phyloP scores from a whole-genome alignment of 2,888 invertebrate genomes.

The Cabera pusaria region DNA sequence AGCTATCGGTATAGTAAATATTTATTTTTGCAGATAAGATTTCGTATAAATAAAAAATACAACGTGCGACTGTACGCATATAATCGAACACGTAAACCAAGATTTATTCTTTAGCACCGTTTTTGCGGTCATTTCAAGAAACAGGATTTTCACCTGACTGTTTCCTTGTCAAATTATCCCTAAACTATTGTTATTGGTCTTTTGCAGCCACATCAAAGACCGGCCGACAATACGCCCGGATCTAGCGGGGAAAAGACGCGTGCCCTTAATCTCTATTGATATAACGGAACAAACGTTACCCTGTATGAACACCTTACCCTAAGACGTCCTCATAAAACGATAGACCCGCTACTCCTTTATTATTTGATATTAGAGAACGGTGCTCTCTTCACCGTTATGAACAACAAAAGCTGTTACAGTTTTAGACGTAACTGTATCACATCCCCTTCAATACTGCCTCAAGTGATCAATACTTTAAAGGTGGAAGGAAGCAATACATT shows the following conservation, averaged over 20 bases:
- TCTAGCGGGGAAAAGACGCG: constrained; percentile 64
- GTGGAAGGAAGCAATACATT: constrained; percentile 82
- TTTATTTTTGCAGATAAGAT: no score
- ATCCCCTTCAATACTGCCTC: constrained; percentile 38
- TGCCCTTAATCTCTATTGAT: constrained; percentile 80
- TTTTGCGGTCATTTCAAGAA: constrained; percentile 49
- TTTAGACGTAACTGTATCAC: constrained; percentile 77
- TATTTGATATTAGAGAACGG: constrained; percentile 61
- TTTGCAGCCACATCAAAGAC: constrained; percentile 76
- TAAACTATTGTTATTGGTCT: constrained; percentile 63
- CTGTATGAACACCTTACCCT: constrained; percentile 72
- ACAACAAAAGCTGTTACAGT: constrained; percentile 76
- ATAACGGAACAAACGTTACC: constrained; percentile 70
- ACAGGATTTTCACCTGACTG: constrained; percentile 67
- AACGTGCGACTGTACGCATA: no score
- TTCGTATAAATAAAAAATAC: no score
- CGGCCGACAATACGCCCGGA: constrained; percentile 63
- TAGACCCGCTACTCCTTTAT: constrained; percentile 66
- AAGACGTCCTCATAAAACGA: constrained; percentile 71
- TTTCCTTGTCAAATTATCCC: constrained; percentile 57
- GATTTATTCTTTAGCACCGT: constrained; percentile 28
- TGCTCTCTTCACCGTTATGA: constrained; percentile 68
- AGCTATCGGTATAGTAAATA: no score
- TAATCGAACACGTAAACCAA: no score
- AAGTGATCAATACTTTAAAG: constrained; percentile 58